phyloP scores from a whole-genome alignment of 1,140 invertebrate genomes.

The Acromyrmex heyeri region DNA sequence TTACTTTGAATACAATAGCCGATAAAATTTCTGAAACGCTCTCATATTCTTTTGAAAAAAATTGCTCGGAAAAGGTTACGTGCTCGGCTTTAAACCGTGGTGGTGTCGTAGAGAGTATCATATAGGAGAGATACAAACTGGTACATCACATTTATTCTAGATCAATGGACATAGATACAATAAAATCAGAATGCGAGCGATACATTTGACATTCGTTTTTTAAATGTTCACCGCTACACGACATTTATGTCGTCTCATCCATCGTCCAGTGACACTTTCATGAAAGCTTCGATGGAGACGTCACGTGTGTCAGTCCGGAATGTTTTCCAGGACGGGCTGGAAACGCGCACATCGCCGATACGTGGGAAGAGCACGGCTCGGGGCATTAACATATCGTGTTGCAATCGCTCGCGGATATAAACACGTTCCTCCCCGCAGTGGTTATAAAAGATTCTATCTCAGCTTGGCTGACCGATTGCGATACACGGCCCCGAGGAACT shows the following conservation, averaged over 20 bases:
- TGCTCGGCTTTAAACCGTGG: not conserved
- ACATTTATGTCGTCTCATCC: constrained; percentile 42
- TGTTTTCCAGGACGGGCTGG: constrained; percentile 66
- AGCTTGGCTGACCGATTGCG: constrained; percentile 62
- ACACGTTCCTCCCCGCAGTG: constrained; percentile 71
- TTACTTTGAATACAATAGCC: not conserved
- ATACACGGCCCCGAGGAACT: constrained; percentile 63
- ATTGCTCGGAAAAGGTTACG: not conserved
- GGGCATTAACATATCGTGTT: constrained; percentile 73
- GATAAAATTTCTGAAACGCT: constrained; percentile 13
- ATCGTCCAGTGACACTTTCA: constrained; percentile 52
- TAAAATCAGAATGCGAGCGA: constrained; percentile 43
- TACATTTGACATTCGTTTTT: constrained; percentile 43
- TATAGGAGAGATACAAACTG: not conserved
- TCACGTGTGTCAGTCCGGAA: constrained; percentile 52
- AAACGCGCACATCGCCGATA: constrained; percentile 69
- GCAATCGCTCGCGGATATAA: constrained; percentile 76
- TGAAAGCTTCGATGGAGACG: constrained; percentile 59
- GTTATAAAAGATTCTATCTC: constrained; percentile 74
- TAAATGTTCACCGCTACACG: constrained; percentile 13
- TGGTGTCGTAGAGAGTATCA: not conserved
- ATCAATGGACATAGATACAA: constrained; percentile 4
- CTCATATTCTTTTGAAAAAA: not conserved
- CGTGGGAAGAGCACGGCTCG: constrained; percentile 71
- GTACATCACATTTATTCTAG: constrained; percentile 13